Base-by-base conservation (phyloP, 2,888 invertebrate species). In the Brachypalpus laphriformis region DNA sequence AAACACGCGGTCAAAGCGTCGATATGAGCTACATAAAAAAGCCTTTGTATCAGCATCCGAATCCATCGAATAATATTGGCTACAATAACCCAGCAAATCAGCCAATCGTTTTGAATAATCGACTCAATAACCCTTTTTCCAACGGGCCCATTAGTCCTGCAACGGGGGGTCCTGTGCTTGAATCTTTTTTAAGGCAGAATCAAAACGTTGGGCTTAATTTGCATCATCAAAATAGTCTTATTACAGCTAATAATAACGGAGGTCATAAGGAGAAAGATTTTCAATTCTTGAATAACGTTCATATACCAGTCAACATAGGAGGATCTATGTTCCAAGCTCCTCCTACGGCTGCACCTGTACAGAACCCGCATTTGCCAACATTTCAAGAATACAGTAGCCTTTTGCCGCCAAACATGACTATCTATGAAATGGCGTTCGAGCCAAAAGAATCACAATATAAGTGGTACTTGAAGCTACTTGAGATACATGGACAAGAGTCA, bases 211-310 rank as follows among this genome's bases (percentile, higher is more conserved):
- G 87, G 7, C 82, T 87, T 1, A 87, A 86, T 54, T 87, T 87
- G 16, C 88, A 87, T 5, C 87, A 68, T 37, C 87, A 85, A 34
- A 88, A 86, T 61, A 82, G 78, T 45, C 87, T 89, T 56, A 87
- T 88, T 28, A 85, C 87, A 20, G 63, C 72, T 37, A 70, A 57
- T 42, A 77, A 57, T 25, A 63, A 40, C 37, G 71, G 61, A n/a
- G 57, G 22, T 68, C 25, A 89, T 22, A 91, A 91, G 45, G 93
- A 93, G 7, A 92, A 93, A 86, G 93, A 93, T 70, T 93, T 94
- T 82, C 94, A 94, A 88, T 94, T 94, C 89, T 91, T 94, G 68
- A 93, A 93, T 87, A 94, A 94, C 88, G 94, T 94, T 3, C 94
- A 94, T 89, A 88, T 89, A 87, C 89, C 89, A 68, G 83, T 88